A percentile compares a stretch with the other conserved stretches of the same genome.
Conservation (phyloP, 2,888 invertebrate genomes). For the Schizotus pectinicornis region DNA sequence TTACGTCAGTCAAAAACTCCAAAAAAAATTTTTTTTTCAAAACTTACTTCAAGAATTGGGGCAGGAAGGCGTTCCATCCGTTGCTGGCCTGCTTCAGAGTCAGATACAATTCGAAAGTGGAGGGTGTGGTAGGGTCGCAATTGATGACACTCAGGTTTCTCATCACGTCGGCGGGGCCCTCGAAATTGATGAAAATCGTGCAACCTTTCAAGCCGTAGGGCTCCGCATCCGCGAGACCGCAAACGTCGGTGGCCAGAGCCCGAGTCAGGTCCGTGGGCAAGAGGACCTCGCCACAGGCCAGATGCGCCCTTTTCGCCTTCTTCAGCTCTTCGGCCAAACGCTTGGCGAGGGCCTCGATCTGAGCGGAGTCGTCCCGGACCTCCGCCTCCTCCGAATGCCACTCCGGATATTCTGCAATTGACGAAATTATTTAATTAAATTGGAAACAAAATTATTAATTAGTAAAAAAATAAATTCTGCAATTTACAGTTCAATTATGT, state of each 20-base stretch:
- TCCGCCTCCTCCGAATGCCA: slow-evolving; percentile 59
- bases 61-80: slow-evolving; percentile 84
- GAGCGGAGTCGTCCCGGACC: slow-evolving; percentile 45
- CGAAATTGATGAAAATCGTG: slow-evolving; percentile 80
- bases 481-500: slow-evolving; percentile 37
- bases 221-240: slow-evolving; percentile 82
- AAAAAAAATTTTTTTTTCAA: not conserved
- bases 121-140: slow-evolving; percentile 83
- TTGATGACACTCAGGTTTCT: slow-evolving; percentile 79
- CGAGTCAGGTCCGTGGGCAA: slow-evolving; percentile 81
- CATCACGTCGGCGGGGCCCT: slow-evolving; percentile 66
- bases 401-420: slow-evolving; percentile 46
- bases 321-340: slow-evolving; percentile 79
- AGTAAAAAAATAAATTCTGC: no score
- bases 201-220: slow-evolving; percentile 89
- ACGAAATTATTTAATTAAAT: slow-evolving; percentile 26
- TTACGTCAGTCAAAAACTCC: slow-evolving; percentile 21
- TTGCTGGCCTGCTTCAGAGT: slow-evolving; percentile 83
- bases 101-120: slow-evolving; percentile 87
- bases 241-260: slow-evolving; percentile 77
- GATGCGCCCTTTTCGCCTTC: slow-evolving; percentile 78
- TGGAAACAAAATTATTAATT: no score
- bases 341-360: slow-evolving; percentile 72
- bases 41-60: slow-evolving; percentile 88
- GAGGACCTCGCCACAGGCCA: slow-evolving; percentile 82